phyloP scores from a whole-genome alignment of 2,797 vertebrate genomes.

The Pipistrellus pygmaeus region DNA sequence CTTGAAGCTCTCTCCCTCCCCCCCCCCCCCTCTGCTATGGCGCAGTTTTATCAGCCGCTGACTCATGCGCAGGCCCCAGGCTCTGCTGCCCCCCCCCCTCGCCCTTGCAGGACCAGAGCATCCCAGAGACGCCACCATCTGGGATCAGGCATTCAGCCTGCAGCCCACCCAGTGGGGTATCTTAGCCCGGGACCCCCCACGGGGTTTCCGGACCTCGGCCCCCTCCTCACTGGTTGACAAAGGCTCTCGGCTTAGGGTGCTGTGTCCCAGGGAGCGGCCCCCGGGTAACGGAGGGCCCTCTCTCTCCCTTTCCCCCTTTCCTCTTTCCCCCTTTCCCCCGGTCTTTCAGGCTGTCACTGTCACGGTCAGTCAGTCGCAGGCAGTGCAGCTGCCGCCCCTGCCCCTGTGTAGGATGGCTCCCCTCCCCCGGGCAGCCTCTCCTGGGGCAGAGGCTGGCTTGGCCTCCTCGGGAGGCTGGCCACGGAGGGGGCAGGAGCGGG shows the following conservation, averaged over 20 bases:
- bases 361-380: not conserved
- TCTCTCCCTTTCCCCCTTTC: not conserved
- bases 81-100: not conserved
- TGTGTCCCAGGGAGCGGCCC: not conserved
- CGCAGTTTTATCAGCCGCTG: not conserved
- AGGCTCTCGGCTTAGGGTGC: not conserved
- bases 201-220: not conserved
- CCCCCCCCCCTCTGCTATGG: fast-evolving
- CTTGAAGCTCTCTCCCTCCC: fast-evolving
- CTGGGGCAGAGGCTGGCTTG: not conserved
- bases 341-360: not conserved
- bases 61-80: not conserved
- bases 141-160: not conserved
- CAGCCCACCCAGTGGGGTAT: not conserved
- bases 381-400: slow-evolving; percentile 1
- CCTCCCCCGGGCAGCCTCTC: not conserved
- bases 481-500: not conserved
- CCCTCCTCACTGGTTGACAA: not conserved
- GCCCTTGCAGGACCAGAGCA: not conserved
- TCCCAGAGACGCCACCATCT: not conserved
- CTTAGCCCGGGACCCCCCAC: not conserved
- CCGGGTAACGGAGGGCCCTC: not conserved
- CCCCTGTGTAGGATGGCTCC: not conserved
- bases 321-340: not conserved
- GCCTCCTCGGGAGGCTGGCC: not conserved